Conservation (phyloP, 2,113 vertebrate species). For the Silurus asotus region DNA sequence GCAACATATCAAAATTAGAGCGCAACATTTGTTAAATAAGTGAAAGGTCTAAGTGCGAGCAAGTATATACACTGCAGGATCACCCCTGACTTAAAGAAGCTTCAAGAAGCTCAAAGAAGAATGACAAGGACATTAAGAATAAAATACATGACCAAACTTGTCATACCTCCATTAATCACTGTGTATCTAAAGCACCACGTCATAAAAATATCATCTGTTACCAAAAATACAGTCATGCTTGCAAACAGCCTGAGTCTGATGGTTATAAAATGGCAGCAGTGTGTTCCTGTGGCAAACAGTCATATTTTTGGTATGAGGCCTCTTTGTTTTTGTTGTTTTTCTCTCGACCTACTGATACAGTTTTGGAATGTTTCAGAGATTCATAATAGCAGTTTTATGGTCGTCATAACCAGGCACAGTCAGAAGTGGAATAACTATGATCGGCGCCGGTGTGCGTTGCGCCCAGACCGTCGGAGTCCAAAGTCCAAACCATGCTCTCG, state of each 20-base stretch:
- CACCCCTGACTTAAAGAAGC: slow-evolving; percentile 55
- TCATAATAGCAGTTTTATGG: not conserved
- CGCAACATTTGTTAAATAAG: slow-evolving; percentile 55
- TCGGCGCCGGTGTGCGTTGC: slow-evolving; percentile 72
- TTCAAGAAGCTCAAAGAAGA: slow-evolving; percentile 57
- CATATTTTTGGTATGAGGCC: slow-evolving; percentile 30
- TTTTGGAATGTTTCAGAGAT: slow-evolving; percentile 44
- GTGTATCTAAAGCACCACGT: slow-evolving; percentile 31
- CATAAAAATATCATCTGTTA: slow-evolving; percentile 15
- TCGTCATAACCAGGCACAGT: slow-evolving; percentile 75
- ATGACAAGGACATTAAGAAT: slow-evolving; percentile 30
- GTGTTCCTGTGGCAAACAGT: slow-evolving; percentile 26
- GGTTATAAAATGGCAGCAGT: slow-evolving; percentile 22
- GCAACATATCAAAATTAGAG: slow-evolving; percentile 64
- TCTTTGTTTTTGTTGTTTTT: not conserved
- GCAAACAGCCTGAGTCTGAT: slow-evolving; percentile 26
- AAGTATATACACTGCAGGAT: slow-evolving; percentile 47
- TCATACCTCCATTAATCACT: slow-evolving; percentile 15
- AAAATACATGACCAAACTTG: slow-evolving; percentile 9
- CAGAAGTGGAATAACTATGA: slow-evolving; percentile 86
- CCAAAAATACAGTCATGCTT: slow-evolving; percentile 41
- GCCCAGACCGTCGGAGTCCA: slow-evolving; percentile 74
- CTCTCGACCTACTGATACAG: slow-evolving; percentile 24
- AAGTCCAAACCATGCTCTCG: slow-evolving; percentile 77
- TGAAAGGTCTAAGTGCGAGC: slow-evolving; percentile 68